Percentiles rank a stretch among this genome's conserved stretches.
Evolutionary conservation across 2,797 vertebrate species (phyloP).

Genomic region (Lutjanus campechanus): DNA sequence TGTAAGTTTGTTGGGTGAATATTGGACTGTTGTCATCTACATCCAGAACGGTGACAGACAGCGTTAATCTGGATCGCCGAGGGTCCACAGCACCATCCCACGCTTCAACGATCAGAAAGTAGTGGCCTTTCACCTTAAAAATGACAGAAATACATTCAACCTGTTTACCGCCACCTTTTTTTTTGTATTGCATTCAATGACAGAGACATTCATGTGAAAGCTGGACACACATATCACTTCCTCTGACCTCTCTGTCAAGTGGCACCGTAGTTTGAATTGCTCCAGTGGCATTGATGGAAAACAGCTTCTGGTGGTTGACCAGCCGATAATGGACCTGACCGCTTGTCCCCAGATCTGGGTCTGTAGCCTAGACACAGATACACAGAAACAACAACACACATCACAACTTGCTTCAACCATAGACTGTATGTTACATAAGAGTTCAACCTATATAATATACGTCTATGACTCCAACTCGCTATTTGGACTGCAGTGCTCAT

Average conservation of each 20-base stretch:
- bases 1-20: constrained; percentile 91
- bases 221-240: constrained; percentile 7
- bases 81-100: constrained; percentile 92
- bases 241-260: constrained; percentile 90
- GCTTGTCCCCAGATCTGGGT: constrained; percentile 92
- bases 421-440: too few species aligned
- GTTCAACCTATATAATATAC: too few species aligned
- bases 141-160: constrained; percentile 9
- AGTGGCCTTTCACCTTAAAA: constrained; percentile 83
- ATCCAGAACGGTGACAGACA: constrained; percentile 92
- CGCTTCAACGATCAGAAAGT: constrained; percentile 92
- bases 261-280: constrained; percentile 91
- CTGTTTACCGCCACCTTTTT: background rate
- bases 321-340: constrained; percentile 93
- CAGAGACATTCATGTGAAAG: background rate
- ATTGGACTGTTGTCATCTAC: constrained; percentile 97
- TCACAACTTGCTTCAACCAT: background rate
- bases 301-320: constrained; percentile 91
- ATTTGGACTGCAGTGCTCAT: too few species aligned
- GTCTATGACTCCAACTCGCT: too few species aligned
- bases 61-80: constrained; percentile 87
- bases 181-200: background rate
- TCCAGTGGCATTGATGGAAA: constrained; percentile 92
- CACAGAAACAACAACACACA: background rate
- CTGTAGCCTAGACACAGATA: constrained; percentile 88